These are phyloP conservation scores for Nothocercus julius DNA, from an alignment of 2,113 vertebrate genomes.

Conservation along the genomic window DNA sequence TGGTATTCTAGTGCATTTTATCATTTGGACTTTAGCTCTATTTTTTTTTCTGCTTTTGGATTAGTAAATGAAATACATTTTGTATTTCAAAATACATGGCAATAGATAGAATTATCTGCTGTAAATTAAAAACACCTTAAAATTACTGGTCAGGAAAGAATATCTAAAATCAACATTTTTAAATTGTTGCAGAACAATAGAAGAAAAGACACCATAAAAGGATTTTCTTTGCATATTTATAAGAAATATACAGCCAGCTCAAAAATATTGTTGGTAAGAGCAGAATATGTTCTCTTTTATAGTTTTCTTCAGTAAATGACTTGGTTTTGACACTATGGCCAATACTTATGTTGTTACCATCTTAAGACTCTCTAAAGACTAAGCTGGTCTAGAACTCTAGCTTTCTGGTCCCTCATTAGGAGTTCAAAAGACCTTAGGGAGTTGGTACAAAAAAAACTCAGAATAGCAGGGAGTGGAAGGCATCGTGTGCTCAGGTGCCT, in stretches of 20 bases:
- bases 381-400: neutral
- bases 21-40: neutral
- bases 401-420: neutral
- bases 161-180: neutral
- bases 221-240: neutral
- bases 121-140: neutral
- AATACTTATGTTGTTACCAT: neutral
- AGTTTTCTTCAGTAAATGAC: neutral
- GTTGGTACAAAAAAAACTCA: neutral
- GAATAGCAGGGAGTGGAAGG: neutral
- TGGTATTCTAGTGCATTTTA: neutral
- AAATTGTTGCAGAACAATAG: neutral
- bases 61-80: neutral
- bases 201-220: neutral
- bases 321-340: neutral
- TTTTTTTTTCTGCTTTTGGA: neutral
- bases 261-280: neutral
- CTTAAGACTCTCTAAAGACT: neutral
- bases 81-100: neutral
- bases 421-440: neutral
- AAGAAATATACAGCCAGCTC: neutral
- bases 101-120: neutral
- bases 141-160: neutral
- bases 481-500: neutral
- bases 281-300: neutral